Percentiles rank a stretch among this genome's conserved stretches.
These are phyloP conservation scores for Oreochromis niloticus DNA, from an alignment of 2,113 vertebrate species.

Conservation along the genomic window DNA sequence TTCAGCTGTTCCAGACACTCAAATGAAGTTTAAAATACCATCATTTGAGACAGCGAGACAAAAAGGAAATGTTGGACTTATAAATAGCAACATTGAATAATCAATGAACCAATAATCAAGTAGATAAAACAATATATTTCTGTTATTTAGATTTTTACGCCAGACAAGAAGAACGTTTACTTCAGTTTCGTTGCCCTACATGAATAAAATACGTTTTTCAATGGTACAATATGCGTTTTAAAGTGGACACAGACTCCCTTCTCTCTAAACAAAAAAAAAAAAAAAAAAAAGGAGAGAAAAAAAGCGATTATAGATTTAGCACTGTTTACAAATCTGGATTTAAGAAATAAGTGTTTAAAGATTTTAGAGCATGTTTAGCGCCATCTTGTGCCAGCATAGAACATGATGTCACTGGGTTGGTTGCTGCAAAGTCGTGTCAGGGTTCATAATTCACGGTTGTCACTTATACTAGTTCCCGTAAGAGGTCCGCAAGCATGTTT, in stretches of 20 bases:
- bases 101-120: background rate
- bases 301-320: background rate
- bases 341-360: background rate
- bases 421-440: rapidly evolving
- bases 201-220: background rate
- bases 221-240: background rate
- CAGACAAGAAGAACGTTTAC: background rate
- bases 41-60: background rate
- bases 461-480: rapidly evolving
- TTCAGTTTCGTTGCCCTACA: background rate
- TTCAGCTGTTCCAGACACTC: background rate
- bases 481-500: background rate
- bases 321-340: background rate
- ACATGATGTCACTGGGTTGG: background rate
- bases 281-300: too few relatives aligned
- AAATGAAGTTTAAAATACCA: background rate
- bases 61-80: background rate
- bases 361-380: background rate
- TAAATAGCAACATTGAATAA: background rate
- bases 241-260: background rate
- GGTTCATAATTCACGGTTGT: background rate
- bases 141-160: background rate
- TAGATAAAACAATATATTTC: background rate
- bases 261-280: background rate
- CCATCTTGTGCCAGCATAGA: background rate